Percentiles rank a stretch among this genome's conserved stretches.
phyloP scores from a whole-genome alignment of 2,797 vertebrate species.

The Cryptoblepharus egeriae region DNA sequence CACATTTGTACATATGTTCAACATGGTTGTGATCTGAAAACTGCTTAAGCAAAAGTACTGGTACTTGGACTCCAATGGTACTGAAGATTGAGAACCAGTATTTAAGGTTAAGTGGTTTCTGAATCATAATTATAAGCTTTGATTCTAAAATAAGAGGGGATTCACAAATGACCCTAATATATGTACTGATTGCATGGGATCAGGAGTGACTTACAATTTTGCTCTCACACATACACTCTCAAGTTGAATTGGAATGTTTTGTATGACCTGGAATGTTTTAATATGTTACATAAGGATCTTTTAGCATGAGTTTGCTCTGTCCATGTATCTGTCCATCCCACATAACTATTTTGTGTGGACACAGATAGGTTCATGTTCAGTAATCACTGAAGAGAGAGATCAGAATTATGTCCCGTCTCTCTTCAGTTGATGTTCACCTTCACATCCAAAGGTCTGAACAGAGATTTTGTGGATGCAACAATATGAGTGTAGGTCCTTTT shows the following conservation, averaged over 20 bases:
- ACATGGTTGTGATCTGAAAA: background rate
- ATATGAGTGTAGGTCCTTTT: background rate
- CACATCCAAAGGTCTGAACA: slow-evolving; percentile 1
- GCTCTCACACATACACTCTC: too few species aligned
- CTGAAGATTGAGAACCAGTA: background rate
- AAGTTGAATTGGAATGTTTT: background rate
- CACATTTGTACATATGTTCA: background rate
- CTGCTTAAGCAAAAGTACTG: slow-evolving; percentile 1
- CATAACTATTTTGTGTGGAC: background rate
- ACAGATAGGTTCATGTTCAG: background rate
- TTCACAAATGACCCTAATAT: background rate
- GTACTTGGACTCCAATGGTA: background rate
- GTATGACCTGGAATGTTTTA: background rate
- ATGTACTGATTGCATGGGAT: background rate
- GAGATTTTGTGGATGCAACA: background rate
- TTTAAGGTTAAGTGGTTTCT: background rate
- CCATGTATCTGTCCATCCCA: background rate
- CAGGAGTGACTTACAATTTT: background rate
- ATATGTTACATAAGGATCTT: background rate
- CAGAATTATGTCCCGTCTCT: background rate
- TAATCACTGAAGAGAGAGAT: background rate
- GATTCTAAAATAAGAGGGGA: background rate
- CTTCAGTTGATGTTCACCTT: background rate
- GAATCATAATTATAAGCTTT: background rate
- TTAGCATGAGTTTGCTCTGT: background rate